Evolutionary conservation across 2,113 vertebrate genomes (phyloP).

Genomic region (Microcebus tavaratra): DNA sequence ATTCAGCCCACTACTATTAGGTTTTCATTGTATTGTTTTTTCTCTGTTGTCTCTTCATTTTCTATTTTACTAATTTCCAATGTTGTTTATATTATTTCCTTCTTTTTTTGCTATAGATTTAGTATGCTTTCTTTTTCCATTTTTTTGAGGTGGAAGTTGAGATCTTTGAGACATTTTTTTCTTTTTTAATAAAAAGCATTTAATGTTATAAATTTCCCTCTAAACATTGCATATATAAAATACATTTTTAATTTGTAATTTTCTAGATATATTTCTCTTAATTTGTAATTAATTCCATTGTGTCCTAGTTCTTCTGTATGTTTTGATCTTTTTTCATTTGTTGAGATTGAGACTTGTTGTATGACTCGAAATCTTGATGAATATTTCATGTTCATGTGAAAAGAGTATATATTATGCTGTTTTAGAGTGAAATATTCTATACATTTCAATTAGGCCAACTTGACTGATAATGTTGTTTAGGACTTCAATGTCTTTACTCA

Average conservation of each 20-base stretch:
- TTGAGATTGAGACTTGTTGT: neutral
- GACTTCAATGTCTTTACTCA: neutral
- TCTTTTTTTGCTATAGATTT: neutral
- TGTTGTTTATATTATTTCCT: neutral
- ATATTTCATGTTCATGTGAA: neutral
- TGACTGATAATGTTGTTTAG: neutral
- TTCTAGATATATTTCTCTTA: neutral
- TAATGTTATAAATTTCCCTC: neutral
- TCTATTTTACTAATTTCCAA: neutral
- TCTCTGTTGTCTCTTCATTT: neutral
- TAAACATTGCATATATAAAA: neutral
- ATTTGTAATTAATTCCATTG: slow-evolving; percentile 19
- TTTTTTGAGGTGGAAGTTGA: neutral
- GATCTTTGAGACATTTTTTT: neutral
- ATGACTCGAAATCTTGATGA: neutral
- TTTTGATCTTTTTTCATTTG: slow-evolving; percentile 14
- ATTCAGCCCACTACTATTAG: neutral
- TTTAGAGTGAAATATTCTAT: neutral
- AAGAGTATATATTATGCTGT: neutral
- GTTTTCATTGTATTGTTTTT: neutral
- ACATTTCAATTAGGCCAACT: neutral
- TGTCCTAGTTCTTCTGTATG: neutral
- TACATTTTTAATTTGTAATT: neutral
- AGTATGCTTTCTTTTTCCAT: neutral
- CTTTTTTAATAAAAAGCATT: neutral